A percentile compares a stretch with the other conserved stretches of the same genome.
Evolutionary conservation across 2,888 invertebrate genomes (phyloP).

Genomic region (Perizoma flavofasciatum): DNA sequence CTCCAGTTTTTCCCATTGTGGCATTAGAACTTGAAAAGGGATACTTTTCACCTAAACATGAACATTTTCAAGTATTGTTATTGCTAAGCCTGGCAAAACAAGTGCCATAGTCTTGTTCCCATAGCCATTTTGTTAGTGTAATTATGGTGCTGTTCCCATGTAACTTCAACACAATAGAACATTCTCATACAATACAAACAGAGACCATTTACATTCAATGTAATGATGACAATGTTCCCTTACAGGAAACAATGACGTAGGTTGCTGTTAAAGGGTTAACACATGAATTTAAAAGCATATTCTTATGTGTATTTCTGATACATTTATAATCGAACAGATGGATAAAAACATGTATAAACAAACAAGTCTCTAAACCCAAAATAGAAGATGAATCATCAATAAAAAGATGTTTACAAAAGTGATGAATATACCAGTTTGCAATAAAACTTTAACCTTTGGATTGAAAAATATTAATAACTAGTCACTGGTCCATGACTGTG

Average conservation of each 20-base stretch:
- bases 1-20: too few relatives aligned
- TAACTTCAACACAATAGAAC: conserved; percentile 25
- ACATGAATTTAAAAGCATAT: background rate
- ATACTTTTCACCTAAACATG: too few relatives aligned
- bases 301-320: background rate
- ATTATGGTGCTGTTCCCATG: conserved; percentile 4
- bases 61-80: too few relatives aligned
- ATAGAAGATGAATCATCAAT: conserved; percentile 7
- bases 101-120: too few relatives aligned
- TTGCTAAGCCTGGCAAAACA: too few relatives aligned
- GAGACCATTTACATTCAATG: conserved; percentile 68
- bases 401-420: conserved; percentile 9
- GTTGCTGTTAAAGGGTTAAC: background rate
- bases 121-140: too few relatives aligned
- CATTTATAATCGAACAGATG: background rate
- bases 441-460: conserved; percentile 11
- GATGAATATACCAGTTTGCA: too few relatives aligned
- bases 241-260: conserved; percentile 11
- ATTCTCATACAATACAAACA: conserved; percentile 22
- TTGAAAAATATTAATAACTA: conserved; percentile 1
- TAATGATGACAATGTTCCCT: conserved; percentile 50
- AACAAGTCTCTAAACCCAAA: conserved; percentile 4
- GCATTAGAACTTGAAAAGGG: too few relatives aligned
- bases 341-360: background rate
- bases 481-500: too few relatives aligned